Base-by-base conservation (phyloP, 2,113 vertebrate genomes). In the Macquaria australasica region DNA sequence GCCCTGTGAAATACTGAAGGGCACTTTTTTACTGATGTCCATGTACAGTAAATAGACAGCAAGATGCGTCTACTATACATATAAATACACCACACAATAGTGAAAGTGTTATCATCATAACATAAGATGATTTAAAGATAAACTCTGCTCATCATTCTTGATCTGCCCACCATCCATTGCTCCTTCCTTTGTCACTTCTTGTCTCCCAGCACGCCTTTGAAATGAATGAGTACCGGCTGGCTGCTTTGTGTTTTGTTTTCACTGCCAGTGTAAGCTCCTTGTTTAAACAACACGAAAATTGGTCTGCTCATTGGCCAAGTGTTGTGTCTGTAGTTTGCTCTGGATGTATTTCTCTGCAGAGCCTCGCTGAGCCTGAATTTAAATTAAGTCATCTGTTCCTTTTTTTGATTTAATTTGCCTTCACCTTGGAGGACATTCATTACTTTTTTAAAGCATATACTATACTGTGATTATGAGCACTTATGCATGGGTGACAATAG, bases 221-320 rank as follows among this genome's bases (percentile, higher is more conserved):
- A 85, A 90, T 83, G 55, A 79, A 83, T 80, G 64, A 55, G 83
- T 34, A 83, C 82, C 62, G 63, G 66, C 87, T 87, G 87, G 74
- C 89, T 91, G 84, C 81, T 92, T 85, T 85, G 78, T 74, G 59
- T 86, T 87, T 89, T 76, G 74, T 92, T 92, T 91, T 88, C 82
- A 39, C 80, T 79, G 74, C 81, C 80, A 80, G 66, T 87, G 51
- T 82, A 87, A 81, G 84, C 74, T 90, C 48, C 82, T 60, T 87
- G 88, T 90, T 91, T 82, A 84, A 93, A 89, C 89, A 87, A 85
- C 69, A 83, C 41, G 21, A 59, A 87, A 85, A 86, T 78, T 71
- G 62, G 72, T 84, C 45, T 55, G 76, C 73, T 88, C 64, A 73
- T 79, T 80, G 83, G 87, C 72, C 21, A 71, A 82, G 64, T 63